Base-by-base conservation (phyloP, 2,888 invertebrate genomes). In the Matsumyia berberina region DNA sequence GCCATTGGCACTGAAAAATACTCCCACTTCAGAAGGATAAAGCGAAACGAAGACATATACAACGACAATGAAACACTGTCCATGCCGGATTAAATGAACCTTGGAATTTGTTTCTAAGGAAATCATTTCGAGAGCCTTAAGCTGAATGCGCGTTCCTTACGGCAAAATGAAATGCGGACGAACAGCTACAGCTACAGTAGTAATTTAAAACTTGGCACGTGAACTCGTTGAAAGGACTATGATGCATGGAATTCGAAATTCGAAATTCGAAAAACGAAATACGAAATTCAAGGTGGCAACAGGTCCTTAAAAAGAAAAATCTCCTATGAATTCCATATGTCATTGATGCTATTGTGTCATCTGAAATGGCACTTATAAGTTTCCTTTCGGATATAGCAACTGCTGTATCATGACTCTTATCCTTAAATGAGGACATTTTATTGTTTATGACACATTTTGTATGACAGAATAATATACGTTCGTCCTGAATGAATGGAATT, bases 31-130 rank as follows among this genome's bases (percentile, higher is more conserved):
- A 53, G 8, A n/a, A 53, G 31, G 7, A 31, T 31, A n/a, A 53
- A 7, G 15, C 6, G n/a, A n/a, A 3, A 49, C 29, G 24, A 15
- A 15, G 12, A 12, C 24, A 29, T 31, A 53, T 15, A 31, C 6
- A 8, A 11, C 31, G 29, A 31, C 31, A 53, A 53, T 12, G 53
- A 53, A 31, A n/a, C 53, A 53, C 12, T 53, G 53, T 53, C 53
- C 53, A 53, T 53, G 7, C 31, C 12, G 15, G 53, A 31, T 53
- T 12, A 7, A 53, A 53, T 53, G 53, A 33, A 31, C 53, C 53
- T 53, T 31, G 8, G 31, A 15, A 53, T 31, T 53, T 24, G 24
- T 53, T 53, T 53, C 31, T 53, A 12, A 31, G 53, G 53, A 12
- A 31, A 15, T 31, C 31, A 31, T 51, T 31, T 31, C 12, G 11